These are phyloP conservation scores for Cheilosia variabilis DNA, from an alignment of 2,888 invertebrate genomes.

Conservation along the genomic window DNA sequence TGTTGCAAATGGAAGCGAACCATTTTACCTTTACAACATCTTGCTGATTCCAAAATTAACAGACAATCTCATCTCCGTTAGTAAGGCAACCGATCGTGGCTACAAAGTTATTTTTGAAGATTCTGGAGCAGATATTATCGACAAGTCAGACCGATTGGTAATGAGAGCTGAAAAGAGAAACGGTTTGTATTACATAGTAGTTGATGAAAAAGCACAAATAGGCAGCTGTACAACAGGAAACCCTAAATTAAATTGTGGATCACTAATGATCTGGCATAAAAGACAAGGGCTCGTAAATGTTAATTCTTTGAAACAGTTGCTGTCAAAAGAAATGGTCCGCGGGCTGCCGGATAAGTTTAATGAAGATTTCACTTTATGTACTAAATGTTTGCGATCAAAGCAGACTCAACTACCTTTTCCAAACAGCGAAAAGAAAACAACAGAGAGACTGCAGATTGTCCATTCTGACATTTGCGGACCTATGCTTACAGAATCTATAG, in stretches of 20 bases:
- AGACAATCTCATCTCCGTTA: too few relatives aligned
- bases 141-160: too few relatives aligned
- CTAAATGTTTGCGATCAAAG: constrained; percentile 25
- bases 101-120: too few relatives aligned
- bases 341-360: constrained; percentile 36
- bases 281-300: constrained; percentile 22
- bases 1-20: too few relatives aligned
- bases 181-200: too few relatives aligned
- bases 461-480: constrained; percentile 30
- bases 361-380: constrained; percentile 6
- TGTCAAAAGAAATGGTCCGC: constrained; percentile 18
- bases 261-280: constrained; percentile 20
- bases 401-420: constrained; percentile 6
- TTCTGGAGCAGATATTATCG: too few relatives aligned
- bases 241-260: constrained; percentile 2
- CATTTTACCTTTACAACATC: too few relatives aligned
- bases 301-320: constrained; percentile 25
- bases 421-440: constrained; percentile 2
- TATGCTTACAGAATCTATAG: constrained; percentile 34
- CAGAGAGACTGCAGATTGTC: not conserved
- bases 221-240: constrained; percentile 10
- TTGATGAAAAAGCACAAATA: constrained; percentile 24
- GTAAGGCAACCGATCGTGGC: too few relatives aligned
- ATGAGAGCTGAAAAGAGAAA: too few relatives aligned
- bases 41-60: too few relatives aligned